Base-by-base conservation (phyloP, 2,888 invertebrate species). In the Sinohyriopsis cumingii region DNA sequence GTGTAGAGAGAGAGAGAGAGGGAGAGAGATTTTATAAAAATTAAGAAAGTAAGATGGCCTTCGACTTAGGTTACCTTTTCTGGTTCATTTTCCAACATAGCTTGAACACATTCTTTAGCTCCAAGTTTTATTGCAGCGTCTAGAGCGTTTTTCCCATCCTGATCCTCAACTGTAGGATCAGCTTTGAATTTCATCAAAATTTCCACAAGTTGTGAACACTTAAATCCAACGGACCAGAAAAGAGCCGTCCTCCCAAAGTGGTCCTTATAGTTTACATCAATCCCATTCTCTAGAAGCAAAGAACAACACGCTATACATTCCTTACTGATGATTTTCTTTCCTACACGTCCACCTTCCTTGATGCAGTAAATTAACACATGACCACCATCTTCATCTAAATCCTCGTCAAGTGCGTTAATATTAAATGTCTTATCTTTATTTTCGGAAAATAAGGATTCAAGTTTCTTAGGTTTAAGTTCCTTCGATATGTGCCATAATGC, bases 371-470 rank as follows among this genome's bases (percentile, higher is more conserved):
- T 73, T 12, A 82, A 62, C 19, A 77, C 67, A 55, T 80, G 77
- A 5, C 80, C 78, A 19, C 82, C 82, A 56, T 79, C 81, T 25
- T 77, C 76, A 53, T 83, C 83, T 33, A 73, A 76, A 3, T 80
- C 77, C 12, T 77, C 76, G 15, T 45, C 15, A 45, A 45, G 45
- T 45, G 45, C 45, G 15, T 45, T 45, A 45, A 45, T 45, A 45
- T 45, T 45, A 45, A 45, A 45, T 45, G 15, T 45, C 45, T 45
- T 45, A 45, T 45, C 45, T 45, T 45, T 45, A 45, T 45, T 45
- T 45, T 45, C 12, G 45, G 45, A 15, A 45, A 45, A 45, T 45
- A 45, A 45, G 9, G 15, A 45, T 45, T 45, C 45, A 15, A 45
- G 45, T 45, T 45, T 45, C 15, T 45, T 45, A 15, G 45, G 45